Base-by-base conservation (phyloP, 1,140 invertebrate species). In the Zaprionus lachaisei region DNA sequence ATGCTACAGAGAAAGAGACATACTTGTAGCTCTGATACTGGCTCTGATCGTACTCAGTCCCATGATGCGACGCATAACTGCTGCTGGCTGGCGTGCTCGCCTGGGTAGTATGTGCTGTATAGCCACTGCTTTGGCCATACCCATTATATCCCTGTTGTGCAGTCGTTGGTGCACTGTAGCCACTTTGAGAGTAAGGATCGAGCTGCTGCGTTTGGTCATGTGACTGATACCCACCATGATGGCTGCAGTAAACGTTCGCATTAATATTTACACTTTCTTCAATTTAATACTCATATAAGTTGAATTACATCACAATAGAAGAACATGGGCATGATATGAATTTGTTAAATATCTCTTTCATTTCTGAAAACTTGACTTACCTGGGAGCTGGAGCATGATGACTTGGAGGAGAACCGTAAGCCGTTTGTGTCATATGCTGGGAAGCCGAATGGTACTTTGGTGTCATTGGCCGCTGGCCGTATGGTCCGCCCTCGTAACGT, bases 11-110 rank as follows among this genome's bases (percentile, higher is more conserved):
- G 20, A 41, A 11, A 34, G 20, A 24, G 56, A 75, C 80, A 60
- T 74, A 92, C 92, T 83, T 91, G 72, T 92, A 92, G 56, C 71
- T 76, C 60, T 92, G 91, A 60, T 92, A 92, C 72, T 92, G 92
- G 71, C 87, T 92, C 61, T 91, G 92, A 80, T 92, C 92, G 64
- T 92, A 92, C 28, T 92, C 92, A 14, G 79, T 72, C 38, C 73
- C 73, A 24, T 86, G 80, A 63, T 86, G 85, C 24, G 80, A 63
- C 3, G 84, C 77, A 73, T 92, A 92, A 54, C 80, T 89, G 41
- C 69, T 85, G 62, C 72, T 92, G 17, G 91, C 80, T 5, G 90
- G 76, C 14, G 89, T 73, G 55, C 72, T 79, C 4, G 83, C n/a
- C 49, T 89, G 76, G 22, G 86, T 70, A 34, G 86, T 75, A 51